Conservation (phyloP, 2,113 vertebrate genomes). For the Carassius carassius region DNA sequence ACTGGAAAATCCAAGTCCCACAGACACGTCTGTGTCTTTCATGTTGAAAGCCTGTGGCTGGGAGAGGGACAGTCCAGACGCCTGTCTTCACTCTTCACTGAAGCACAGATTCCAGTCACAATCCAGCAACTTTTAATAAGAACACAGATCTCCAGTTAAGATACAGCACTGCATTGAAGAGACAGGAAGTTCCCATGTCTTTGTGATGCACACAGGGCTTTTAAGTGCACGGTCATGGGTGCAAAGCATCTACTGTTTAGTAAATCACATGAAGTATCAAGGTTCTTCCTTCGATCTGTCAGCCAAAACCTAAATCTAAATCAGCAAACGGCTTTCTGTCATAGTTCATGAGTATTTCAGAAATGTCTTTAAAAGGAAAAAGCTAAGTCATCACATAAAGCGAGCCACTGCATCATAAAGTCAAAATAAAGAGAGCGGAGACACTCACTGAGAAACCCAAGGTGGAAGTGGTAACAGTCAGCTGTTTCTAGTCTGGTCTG, state of each 20-base stretch:
- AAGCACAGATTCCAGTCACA: conserved; percentile 18
- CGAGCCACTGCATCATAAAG: background rate
- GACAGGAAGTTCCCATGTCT: background rate
- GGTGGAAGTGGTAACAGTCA: conserved; percentile 23
- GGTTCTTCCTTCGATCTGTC: conserved; percentile 5
- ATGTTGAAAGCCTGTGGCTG: background rate
- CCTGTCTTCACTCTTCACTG: background rate
- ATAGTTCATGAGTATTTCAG: background rate
- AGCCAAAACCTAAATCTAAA: conserved; percentile 2
- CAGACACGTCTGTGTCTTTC: background rate
- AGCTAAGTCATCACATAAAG: background rate
- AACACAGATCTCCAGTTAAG: background rate
- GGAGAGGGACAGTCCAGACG: background rate
- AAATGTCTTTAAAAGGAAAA: background rate
- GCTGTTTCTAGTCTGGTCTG: conserved; percentile 16
- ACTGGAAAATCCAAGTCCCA: background rate
- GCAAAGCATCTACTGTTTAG: background rate
- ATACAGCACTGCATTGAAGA: background rate
- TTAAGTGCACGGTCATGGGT: background rate
- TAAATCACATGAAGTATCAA: background rate
- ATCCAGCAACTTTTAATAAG: background rate
- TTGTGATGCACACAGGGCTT: background rate
- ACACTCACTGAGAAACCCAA: conserved; percentile 10
- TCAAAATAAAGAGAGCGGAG: background rate
- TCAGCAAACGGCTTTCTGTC: conserved; percentile 8